Base-by-base conservation (phyloP, 37 sponge, comb jelly and placozoan genomes). In the Axinella damicornis region DNA sequence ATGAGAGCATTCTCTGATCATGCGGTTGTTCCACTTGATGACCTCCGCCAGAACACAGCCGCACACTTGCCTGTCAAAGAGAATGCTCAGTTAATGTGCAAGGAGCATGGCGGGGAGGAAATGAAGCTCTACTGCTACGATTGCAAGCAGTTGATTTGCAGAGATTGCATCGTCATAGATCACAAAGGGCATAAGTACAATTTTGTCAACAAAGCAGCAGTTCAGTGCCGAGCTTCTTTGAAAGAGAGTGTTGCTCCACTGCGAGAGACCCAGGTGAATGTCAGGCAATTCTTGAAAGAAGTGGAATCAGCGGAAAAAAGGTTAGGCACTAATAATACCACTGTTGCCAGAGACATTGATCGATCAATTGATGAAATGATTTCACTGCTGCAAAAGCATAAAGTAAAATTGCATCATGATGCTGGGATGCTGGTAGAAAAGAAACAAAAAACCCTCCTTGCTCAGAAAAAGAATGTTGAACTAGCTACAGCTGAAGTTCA, bases 111-210 rank as follows among this genome's bases (percentile, higher is more conserved):
- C 2, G 68, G 28, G 19, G 34, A 67, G 19, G 2, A 19, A 11
- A 30, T 67, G 33, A 67, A 67, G 68, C 68, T 67, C 34, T 67
- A 67, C 34, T 67, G 68, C 68, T 34, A 34, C 28, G 68, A 67
- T 34, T 67, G 68, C 68, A 30, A 67, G 14, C 27, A 67, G 68
- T 11, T 67, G 68, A 34, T 67, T 14, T 67, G 68, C 28, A 30
- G 68, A 19, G 68, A 67, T 11, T 67, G 68, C 34, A 67, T 67
- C 33, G 5, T 67, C 2, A 67, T 28, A 30, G 68, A 67, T 34
- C 68, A 67, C 68, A 67, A 67, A 67, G 68, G 28, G 12, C 68
- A 67, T 11, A 11, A 31, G 32, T 67, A 67, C 28, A 34, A 30
- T 1, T 67, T 67, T 67, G 34, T 67, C 28, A 34, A 33, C 33